phyloP scores from a whole-genome alignment of 37 sponge, comb jelly and placozoan genomes.

The Hexactinellida sp. region DNA sequence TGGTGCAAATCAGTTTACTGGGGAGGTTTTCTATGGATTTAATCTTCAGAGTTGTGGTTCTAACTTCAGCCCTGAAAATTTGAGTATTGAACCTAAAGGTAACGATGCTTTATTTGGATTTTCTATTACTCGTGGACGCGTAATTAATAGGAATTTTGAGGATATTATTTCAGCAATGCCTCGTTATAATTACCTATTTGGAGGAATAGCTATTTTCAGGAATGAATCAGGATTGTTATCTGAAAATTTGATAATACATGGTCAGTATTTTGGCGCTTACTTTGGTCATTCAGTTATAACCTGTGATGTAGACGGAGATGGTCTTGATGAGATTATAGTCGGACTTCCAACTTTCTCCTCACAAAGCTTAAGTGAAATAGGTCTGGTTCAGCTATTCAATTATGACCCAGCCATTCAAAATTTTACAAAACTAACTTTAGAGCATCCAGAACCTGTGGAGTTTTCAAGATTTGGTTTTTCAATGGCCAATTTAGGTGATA shows the following conservation, averaged over 20 bases:
- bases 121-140: conserved; percentile 9
- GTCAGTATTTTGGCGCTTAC: background rate
- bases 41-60: background rate
- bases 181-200: background rate
- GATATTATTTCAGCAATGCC: background rate
- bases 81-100: background rate
- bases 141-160: background rate
- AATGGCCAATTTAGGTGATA: background rate
- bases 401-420: background rate
- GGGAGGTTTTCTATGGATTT: background rate
- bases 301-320: background rate
- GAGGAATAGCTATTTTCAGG: background rate
- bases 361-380: background rate
- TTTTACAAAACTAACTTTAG: background rate
- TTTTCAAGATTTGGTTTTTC: background rate
- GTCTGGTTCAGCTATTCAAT: background rate
- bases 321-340: background rate
- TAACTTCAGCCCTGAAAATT: background rate
- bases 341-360: background rate
- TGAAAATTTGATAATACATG: background rate
- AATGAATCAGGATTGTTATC: background rate
- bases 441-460: background rate
- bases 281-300: background rate
- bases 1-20: background rate
- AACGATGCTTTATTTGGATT: background rate